Evolutionary conservation across 2,797 vertebrate species (phyloP), one percentile per base, ranked within the genome.

Genomic region (Anniella stebbinsi): DNA sequence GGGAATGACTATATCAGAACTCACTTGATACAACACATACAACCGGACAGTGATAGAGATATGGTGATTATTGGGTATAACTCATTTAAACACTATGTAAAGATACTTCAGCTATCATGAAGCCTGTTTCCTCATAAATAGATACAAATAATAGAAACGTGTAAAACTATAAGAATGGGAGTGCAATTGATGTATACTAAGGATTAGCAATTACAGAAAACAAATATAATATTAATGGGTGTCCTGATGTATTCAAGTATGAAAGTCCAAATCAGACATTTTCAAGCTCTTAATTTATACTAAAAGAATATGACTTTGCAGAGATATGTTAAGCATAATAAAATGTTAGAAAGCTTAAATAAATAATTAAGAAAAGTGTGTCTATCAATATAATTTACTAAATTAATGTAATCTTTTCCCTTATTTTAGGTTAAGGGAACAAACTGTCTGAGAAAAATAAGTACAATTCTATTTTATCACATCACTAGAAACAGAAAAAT

Each of bases 401-500:
- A 66, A 81, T 17, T 21, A 45, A 86, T 81, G 30, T 36, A 76
- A 57, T 23, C 12, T 48, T 80, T 57, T 33, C 2, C 45, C 63
- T 87, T 33, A 80, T 86, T 81, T 76, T 30, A 57, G 33, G 13
- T 28, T n/a, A 84, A 72, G 70, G 6, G 51, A 57, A 80, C 12
- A 80, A 78, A 80, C 38, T 36, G 18, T 70, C 36, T 87, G 18
- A 66, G 28, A 33, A 81, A 73, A 86, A 63, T 36, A 87, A 36
- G 23, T 11, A 60, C 80, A 57, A 63, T 30, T 84, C 75, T 60
- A 13, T 33, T 77, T n/a, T 60, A 13, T 30, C 36, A 90, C 4
- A 9, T n/a, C 30, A 41, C 1, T 88, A 94, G 48, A 51, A 84
- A 86, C 30, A 93, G 76, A 1, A 90, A 77, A 82, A 33, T 93